phyloP scores from a whole-genome alignment of 2,888 invertebrate species.

The Sclerodermus sp. region DNA sequence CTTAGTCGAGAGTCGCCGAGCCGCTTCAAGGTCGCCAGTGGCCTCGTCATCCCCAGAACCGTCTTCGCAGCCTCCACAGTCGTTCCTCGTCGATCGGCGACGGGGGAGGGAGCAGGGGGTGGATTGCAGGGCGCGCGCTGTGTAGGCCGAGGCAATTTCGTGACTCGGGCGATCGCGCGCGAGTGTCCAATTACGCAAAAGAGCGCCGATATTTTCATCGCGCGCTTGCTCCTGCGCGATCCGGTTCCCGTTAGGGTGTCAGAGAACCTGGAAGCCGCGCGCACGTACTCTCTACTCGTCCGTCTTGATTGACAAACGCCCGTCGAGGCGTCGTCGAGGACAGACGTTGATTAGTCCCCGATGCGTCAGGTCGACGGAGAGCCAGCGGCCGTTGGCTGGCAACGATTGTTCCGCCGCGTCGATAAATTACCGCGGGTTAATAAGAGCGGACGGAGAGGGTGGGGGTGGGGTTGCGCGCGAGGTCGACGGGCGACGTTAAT shows the following conservation, averaged over 20 bases:
- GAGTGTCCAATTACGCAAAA: conserved; percentile 8
- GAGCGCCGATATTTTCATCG: conserved; percentile 1
- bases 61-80: too few species aligned
- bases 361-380: conserved; percentile 7
- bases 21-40: too few species aligned
- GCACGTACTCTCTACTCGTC: background rate
- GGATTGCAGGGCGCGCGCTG: too few species aligned
- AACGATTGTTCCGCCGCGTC: conserved; percentile 20
- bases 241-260: conserved; percentile 9
- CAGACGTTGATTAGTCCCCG: conserved; percentile 29
- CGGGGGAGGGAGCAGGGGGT: too few species aligned
- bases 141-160: too few species aligned
- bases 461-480: too few species aligned
- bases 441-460: conserved; percentile 30
- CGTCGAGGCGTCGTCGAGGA: conserved; percentile 16
- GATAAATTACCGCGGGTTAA: conserved; percentile 35
- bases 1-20: too few species aligned
- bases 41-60: too few species aligned
- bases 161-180: too few species aligned
- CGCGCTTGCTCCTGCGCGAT: background rate
- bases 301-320: conserved; percentile 25
- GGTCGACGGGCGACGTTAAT: conserved; percentile 25
- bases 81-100: too few species aligned
- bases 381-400: background rate
- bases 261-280: conserved; percentile 6